Evolutionary conservation across 2,113 vertebrate species (phyloP), one percentile per base, ranked within the genome.

Genomic region (Labrus mixtus): DNA sequence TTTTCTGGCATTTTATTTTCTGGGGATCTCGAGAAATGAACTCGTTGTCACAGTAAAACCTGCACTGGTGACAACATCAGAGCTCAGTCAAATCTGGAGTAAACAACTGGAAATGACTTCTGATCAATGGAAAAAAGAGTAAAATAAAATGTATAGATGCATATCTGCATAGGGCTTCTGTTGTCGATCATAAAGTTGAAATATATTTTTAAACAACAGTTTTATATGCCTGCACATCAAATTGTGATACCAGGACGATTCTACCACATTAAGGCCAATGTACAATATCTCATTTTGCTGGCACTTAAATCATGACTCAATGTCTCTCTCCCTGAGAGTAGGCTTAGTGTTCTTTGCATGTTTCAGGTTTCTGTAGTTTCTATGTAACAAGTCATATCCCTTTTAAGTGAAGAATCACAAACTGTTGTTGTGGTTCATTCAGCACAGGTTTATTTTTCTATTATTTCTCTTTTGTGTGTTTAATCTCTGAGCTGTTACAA

Each of bases 401-500:
- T 43, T 67, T 69, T 53, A 57, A 48, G 33, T 46, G n/a, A 83
- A 55, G 10, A 46, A 11, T 22, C 33, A 54, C 29, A n/a, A 16
- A 45, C 29, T 64, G 37, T 41, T 10, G 6, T 29, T 25, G n/a
- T 48, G 70, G 23, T 75, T 57, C 19, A 58, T 37, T 73, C 29
- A 83, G 46, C 69, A 75, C 54, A 76, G 51, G 29, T 59, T 67
- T 41, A 36, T 59, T 36, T 63, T 43, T 76, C 57, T 54, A 36
- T 13, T 17, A 41, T 73, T 41, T 53, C 45, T 6, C 22, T 57
- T 13, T 2, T 15, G 7, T 60, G 39, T 75, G 12, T 77, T 62
- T n/a, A 54, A 37, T 78, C 16, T 63, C 36, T 72, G 20, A 81
- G 39, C 66, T 86, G 70, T 82, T 80, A 73, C 53, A 76, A 17